These are phyloP conservation scores for Amphilophus citrinellus DNA, from an alignment of 2,113 vertebrate genomes.

Conservation along the genomic window DNA sequence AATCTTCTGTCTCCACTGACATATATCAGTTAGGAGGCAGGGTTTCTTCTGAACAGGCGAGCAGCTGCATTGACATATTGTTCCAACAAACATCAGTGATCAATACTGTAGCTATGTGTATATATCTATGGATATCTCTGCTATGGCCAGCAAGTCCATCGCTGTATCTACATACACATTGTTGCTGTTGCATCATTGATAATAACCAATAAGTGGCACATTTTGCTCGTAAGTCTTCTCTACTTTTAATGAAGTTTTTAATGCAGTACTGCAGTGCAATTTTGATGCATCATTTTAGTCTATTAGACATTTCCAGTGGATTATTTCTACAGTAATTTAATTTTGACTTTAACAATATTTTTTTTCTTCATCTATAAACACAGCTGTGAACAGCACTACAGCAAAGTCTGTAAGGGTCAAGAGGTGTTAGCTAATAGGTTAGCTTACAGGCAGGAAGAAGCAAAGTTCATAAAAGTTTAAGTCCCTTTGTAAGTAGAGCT, in stretches of 20 bases:
- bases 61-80: not conserved
- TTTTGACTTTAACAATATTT: not conserved
- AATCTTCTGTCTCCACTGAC: too few species aligned
- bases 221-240: not conserved
- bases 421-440: not conserved
- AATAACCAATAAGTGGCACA: not conserved
- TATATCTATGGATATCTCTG: not conserved
- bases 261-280: not conserved
- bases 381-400: rapidly evolving
- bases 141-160: not conserved
- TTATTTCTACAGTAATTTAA: not conserved
- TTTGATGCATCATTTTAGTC: not conserved
- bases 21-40: too few species aligned
- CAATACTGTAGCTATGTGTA: not conserved
- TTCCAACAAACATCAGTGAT: not conserved
- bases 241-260: not conserved
- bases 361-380: not conserved
- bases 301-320: not conserved
- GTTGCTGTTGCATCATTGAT: rapidly evolving
- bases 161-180: not conserved
- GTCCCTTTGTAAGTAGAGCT: not conserved
- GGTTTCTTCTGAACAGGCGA: not conserved
- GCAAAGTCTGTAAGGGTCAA: rapidly evolving
- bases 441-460: not conserved
- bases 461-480: not conserved